Evolutionary conservation across 1,140 invertebrate species (phyloP), one percentile per base, ranked within the genome.

Genomic region (Lepidotrigona ventralis): DNA sequence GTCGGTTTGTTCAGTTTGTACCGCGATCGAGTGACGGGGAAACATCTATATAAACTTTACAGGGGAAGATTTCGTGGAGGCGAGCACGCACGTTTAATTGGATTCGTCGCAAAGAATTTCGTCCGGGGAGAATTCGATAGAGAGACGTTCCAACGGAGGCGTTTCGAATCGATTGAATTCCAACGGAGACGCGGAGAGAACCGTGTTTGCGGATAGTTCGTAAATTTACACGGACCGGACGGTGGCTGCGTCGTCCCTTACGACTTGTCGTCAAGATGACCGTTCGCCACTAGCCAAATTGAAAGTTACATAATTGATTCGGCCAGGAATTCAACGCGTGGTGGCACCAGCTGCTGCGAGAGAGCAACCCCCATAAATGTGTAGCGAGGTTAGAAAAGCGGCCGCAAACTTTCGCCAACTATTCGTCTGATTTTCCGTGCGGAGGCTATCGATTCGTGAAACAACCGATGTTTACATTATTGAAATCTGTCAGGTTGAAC

Each of bases 241-340:
- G 33, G 33, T 39, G 39, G 68, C 53, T 79, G 85, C 86, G n/a
- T n/a, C 26, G 84, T 85, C 88, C 84, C 89, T 86, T 83, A 82
- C 84, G 51, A 82, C 68, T 87, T 73, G 73, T 79, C 73, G 71
- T 83, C 84, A 82, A 84, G 90, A 86, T 89, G 86, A 88, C 89
- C 86, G 86, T 85, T 90, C 90, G 69, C 63, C 81, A 82, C 86
- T 86, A 86, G 88, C 88, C 88, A 88, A 92, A 92, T 93, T 91
- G 90, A 92, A 92, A 91, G 91, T 90, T 92, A 89, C 88, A 91
- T 92, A 92, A 93, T 92, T 93, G 91, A 92, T 92, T 88, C 85
- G 82, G 79, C 81, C 82, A 84, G 86, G 85, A 88, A 87, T 88
- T 85, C 84, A 85, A 75, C 83, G 85, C 81, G 70, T 74, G 83